phyloP scores from a whole-genome alignment of 1,140 invertebrate genomes.

The Idris sp. region DNA sequence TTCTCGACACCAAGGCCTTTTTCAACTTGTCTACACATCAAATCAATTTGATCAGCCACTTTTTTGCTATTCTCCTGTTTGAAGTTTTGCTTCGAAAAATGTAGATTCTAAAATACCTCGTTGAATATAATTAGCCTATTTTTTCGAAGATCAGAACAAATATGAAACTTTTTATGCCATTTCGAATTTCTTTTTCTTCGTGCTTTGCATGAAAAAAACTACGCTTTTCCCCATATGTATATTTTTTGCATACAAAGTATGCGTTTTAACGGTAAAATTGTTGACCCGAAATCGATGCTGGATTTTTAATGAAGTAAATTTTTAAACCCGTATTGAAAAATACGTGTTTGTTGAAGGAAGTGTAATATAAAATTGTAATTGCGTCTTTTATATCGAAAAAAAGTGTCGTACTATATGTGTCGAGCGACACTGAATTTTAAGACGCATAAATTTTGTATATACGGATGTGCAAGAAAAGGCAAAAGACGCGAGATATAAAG shows the following conservation, averaged over 20 bases:
- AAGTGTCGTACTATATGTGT: conserved; percentile 6
- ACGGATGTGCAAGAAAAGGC: conserved; percentile 23
- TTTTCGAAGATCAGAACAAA: no score
- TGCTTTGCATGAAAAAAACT: no score
- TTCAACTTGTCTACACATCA: neutral
- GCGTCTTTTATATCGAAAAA: conserved; percentile 20
- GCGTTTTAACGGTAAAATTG: conserved; percentile 14
- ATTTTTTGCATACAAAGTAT: conserved; percentile 12
- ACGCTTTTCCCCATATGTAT: neutral
- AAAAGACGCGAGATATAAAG: conserved; percentile 35
- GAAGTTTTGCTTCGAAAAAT: neutral
- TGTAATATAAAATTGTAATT: conserved; percentile 5
- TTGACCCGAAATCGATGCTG: conserved; percentile 4
- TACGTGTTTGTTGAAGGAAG: neutral
- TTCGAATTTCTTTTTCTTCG: no score
- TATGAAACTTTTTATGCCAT: no score
- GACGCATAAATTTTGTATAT: conserved; percentile 45
- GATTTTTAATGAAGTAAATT: no score
- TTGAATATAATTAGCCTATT: no score
- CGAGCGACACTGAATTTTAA: conserved; percentile 40
- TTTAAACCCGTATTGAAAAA: conserved; percentile 6
- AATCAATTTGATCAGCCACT: neutral
- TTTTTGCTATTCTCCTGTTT: conserved; percentile 6
- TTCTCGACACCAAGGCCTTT: neutral
- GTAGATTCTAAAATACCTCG: no score